A percentile compares a stretch with the other conserved stretches of the same genome.
Conservation (phyloP, 2,888 invertebrate species). For the Protula sp. region DNA sequence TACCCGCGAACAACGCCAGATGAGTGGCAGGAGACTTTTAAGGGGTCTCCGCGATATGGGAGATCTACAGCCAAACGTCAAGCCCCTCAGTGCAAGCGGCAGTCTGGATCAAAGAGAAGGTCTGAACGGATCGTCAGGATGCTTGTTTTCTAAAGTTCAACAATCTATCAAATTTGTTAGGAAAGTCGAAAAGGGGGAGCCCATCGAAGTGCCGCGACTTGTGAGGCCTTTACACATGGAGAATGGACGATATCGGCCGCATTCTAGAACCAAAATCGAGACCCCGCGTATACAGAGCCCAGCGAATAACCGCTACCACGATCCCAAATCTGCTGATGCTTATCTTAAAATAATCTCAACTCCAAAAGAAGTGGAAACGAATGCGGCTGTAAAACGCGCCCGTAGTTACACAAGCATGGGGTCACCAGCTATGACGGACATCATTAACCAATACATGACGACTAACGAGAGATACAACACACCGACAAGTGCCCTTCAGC, state of each 20-base stretch:
- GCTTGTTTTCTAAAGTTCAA: background rate
- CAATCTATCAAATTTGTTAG: background rate
- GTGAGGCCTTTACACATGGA: background rate
- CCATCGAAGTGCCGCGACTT: background rate
- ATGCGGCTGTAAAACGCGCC: background rate
- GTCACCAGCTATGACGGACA: background rate
- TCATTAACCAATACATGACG: background rate
- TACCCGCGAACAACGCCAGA: background rate
- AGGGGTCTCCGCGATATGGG: background rate
- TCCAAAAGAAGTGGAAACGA: background rate
- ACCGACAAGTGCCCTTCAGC: background rate
- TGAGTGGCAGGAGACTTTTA: background rate
- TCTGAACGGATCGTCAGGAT: background rate
- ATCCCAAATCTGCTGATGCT: background rate
- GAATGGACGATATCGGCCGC: background rate
- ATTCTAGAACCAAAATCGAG: background rate
- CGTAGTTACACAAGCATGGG: background rate
- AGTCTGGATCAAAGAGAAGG: background rate
- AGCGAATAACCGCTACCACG: background rate
- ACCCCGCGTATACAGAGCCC: background rate
- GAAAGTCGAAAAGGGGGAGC: background rate
- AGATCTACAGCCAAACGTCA: background rate
- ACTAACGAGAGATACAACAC: background rate
- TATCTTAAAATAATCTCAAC: background rate
- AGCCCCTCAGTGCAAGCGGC: too few relatives aligned